phyloP scores from a whole-genome alignment of 2,888 invertebrate genomes.

The Metacarcinus magister region DNA sequence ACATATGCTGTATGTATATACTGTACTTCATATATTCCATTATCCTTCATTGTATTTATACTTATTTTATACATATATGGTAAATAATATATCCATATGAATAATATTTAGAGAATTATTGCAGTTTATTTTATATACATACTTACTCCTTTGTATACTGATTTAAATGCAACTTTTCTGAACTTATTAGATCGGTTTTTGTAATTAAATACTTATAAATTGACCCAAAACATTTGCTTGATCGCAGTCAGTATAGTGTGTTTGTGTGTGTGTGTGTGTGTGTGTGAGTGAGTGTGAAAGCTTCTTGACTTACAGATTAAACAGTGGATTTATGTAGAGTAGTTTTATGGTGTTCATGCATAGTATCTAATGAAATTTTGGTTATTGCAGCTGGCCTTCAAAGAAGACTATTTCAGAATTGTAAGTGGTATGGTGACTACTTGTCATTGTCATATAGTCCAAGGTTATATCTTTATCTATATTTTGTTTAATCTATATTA shows the following conservation, averaged over 20 bases:
- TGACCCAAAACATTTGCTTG: not conserved
- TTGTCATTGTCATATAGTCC: constrained; percentile 50
- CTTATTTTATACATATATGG: not conserved
- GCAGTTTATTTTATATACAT: not conserved
- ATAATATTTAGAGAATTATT: not conserved
- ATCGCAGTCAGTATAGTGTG: not conserved
- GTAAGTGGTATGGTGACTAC: constrained; percentile 71
- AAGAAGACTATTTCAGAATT: constrained; percentile 74
- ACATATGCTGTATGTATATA: not conserved
- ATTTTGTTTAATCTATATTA: not conserved
- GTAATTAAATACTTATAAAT: not conserved
- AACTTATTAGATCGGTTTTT: not conserved
- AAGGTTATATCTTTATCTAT: not conserved
- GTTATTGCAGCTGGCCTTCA: constrained; percentile 77
- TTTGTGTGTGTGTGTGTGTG: not conserved
- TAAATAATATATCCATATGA: not conserved
- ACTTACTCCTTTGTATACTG: not conserved
- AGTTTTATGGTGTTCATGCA: not conserved
- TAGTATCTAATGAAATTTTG: constrained; percentile 70
- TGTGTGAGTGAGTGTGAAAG: not conserved
- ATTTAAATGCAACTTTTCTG: not conserved
- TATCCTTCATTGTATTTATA: not conserved
- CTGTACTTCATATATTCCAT: not conserved
- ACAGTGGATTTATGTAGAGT: not conserved
- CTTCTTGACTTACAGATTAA: not conserved